Base-by-base conservation (phyloP, 2,113 vertebrate genomes). In the Lophura nycthemera region DNA sequence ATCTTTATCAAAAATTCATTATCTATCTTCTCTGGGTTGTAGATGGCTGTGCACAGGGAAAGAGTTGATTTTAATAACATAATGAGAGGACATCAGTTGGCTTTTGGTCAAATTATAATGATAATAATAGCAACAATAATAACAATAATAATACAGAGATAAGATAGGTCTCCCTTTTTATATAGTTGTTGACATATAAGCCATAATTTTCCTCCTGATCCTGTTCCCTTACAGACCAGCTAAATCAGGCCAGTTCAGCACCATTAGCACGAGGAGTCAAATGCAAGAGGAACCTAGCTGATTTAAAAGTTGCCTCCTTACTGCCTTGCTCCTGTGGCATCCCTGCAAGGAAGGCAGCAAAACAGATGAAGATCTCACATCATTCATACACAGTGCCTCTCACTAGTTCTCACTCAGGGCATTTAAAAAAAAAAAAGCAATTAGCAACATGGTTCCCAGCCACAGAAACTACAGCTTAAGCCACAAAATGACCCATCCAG, bases 1-100 rank as follows among this genome's bases (percentile, higher is more conserved):
- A 93, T 75, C 66, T 95, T 92, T 94, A 84, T 93, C 92, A 91
- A 89, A 92, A 91, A 56, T 21, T 47, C 60, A 71, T 42, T 80
- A 18, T 64, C 89, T 80, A 18, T 64, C 89, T 93, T 76, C 67
- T 43, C 84, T 66, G 56, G 64, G 65, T 12, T 85, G 83, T 64
- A 91, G 75, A 75, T 86, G 43, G 52, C 60, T 32, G 38, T 8
- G 25, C 72, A 56, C 15, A 45, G 86, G 81, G 95, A 76, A 95
- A 93, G 74, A 1, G 0, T 7, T 91, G 94, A 86, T 88, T 92
- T 89, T 88, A 92, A 85, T 82, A 91, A 79, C 67, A 67, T 92
- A 85, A 93, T 91, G 71, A 94, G 50, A 66, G n/a, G 19, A 36
- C 32, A 64, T 75, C 59, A 9, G 69, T 65, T 86, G 87, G 48